phyloP scores from a whole-genome alignment of 2,797 vertebrate species.

The Eospalax fontanierii region DNA sequence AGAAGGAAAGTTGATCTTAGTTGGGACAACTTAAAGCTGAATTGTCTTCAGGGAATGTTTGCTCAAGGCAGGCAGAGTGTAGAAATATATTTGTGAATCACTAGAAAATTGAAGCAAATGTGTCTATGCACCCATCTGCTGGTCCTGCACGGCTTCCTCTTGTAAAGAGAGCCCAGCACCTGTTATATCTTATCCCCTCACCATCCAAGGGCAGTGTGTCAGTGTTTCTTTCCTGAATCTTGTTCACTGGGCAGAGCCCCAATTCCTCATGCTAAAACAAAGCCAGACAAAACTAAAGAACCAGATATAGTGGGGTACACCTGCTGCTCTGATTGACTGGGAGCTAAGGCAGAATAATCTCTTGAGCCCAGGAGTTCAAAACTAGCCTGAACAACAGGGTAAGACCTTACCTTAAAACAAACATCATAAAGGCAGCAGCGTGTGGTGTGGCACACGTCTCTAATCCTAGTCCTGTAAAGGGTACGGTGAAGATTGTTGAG shows the following conservation, averaged over 20 bases:
- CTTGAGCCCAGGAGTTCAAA: neutral
- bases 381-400: neutral
- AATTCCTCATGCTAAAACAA: conserved; percentile 30
- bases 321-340: neutral
- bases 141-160: neutral
- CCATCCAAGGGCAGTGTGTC: neutral
- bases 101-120: conserved; percentile 32
- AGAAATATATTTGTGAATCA: neutral
- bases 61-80: neutral
- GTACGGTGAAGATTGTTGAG: neutral
- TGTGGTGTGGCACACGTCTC: neutral
- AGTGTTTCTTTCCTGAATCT: neutral
- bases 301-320: neutral
- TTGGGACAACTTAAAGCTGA: conserved; percentile 30
- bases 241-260: neutral
- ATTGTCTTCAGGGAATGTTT: conserved; percentile 36
- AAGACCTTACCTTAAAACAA: neutral
- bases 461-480: neutral
- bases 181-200: neutral
- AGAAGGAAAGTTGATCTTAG: neutral
- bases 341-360: neutral
- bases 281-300: neutral
- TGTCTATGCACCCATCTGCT: neutral
- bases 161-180: neutral
- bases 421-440: neutral